Base-by-base conservation (phyloP, 2,113 vertebrate species). In the Sphaerodactylus townsendi region DNA sequence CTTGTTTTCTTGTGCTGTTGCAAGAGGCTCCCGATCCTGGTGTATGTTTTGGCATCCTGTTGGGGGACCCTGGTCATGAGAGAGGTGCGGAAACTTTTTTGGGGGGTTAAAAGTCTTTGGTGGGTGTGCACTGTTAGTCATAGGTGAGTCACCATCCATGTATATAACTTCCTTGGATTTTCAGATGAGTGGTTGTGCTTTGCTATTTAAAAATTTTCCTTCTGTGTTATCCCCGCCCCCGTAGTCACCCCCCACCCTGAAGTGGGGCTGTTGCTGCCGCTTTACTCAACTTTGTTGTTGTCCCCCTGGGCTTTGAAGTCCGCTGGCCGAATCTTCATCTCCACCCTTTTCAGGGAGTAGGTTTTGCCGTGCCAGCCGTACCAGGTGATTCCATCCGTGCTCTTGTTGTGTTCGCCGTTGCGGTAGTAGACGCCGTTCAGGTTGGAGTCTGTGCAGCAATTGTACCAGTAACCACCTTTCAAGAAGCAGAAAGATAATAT, bases 361-460 rank as follows among this genome's bases (percentile, higher is more conserved):
- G 93, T 97, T 10, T 98, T 97, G 0, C 99, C 99, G 0, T 98
- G 98, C 99, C 99, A 99, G 3, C 97, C 97, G 0, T 99, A 99
- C 99, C 99, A 99, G 92, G 97, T 99, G 94, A 99, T 99, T 85
- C 99, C 98, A 4, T 99, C 97, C 82, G 95, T 93, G 92, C 93
- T 97, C 86, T 95, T 97, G 79, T 85, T 97, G 95, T 99, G 98
- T 37, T 98, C 94, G 0, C 97, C 98, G 0, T 96, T 94, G 90
- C 98, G 98, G 90, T 99, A 97, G 93, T 97, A 98, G 71, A 98
- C 93, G 0, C 99, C 98, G 0, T 99, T 99, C 92, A 99, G 95
- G 75, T 99, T 99, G 85, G 99, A 99, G 85, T 99, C 99, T 0
- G 99, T 99, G 96, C 99, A 99, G 95, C 98, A 99, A 96, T 99